phyloP scores from a whole-genome alignment of 2,888 invertebrate species.

The Meganola albula region DNA sequence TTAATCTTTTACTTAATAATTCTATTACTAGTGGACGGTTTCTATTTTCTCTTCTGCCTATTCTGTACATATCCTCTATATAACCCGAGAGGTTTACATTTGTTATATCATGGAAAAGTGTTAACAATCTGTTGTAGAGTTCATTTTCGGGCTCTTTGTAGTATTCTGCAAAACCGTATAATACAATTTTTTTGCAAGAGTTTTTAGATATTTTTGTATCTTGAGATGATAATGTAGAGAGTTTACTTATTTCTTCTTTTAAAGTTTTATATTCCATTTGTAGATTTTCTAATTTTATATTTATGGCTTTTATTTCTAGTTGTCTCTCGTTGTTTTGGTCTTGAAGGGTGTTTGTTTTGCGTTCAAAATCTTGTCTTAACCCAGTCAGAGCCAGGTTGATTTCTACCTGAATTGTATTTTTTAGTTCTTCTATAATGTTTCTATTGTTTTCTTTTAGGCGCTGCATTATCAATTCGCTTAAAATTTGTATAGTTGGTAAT shows the following conservation, averaged over 20 bases:
- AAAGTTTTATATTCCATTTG: conserved; percentile 8
- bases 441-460: conserved; percentile 7
- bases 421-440: conserved; percentile 5
- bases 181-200: neutral
- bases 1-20: conserved; percentile 2
- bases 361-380: conserved; percentile 1
- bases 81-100: neutral
- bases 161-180: neutral
- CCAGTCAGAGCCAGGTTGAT: conserved; percentile 5
- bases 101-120: neutral
- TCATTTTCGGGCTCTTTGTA: neutral
- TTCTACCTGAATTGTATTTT: conserved; percentile 6
- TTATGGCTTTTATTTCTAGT: neutral
- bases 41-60: neutral
- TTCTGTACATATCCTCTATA: neutral
- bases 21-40: conserved; percentile 1
- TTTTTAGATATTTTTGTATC: neutral
- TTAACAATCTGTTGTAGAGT: neutral
- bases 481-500: conserved; percentile 3
- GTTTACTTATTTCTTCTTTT: neutral
- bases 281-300: conserved; percentile 6
- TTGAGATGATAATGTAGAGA: neutral
- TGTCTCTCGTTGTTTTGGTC: neutral
- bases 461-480: conserved; percentile 5
- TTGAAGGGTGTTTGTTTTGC: neutral